Base-by-base conservation (phyloP, 2,113 vertebrate genomes). In the Thymallus thymallus region DNA sequence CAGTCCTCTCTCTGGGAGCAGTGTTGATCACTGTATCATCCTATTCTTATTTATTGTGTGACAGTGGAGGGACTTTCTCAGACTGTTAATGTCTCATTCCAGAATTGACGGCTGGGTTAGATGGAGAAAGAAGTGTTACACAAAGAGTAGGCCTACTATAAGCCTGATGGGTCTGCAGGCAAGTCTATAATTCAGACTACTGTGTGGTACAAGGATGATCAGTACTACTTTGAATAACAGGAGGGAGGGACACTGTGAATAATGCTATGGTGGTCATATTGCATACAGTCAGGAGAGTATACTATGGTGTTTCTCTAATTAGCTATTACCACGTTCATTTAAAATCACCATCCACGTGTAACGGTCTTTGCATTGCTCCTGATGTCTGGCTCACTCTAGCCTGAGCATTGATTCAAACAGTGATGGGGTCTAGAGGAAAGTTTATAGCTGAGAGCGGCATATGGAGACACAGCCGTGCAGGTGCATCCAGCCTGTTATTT, bases 221-320 rank as follows among this genome's bases (percentile, higher is more conserved):
- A 89, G 86, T 89, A 88, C 87, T 90, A 81, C 85, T 91, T 91
- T 90, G 86, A 89, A 91, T 89, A 88, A 90, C 89, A 89, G 88
- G 85, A 90, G 87, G 85, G 86, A 84, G 76, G 20, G 72, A 84
- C 82, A 81, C 81, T 77, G 78, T 74, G 88, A 87, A 87, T 82
- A 68, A 68, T 87, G 89, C n/a, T 60, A 16, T 10, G 20, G 23
- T 7, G 88, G 81, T 86, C 89, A 82, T 85, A 78, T 80, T 82
- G 78, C 84, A 86, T 68, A 69, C 64, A 87, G 86, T 87, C 86
- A 83, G 86, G 86, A 86, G 88, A 90, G 86, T 87, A 86, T 89
- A 88, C 88, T 88, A 88, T 82, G 75, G 61, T 88, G 83, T 79
- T 81, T 81, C 87, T 82, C 89, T 91, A 91, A 90, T 91, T 91